Evolutionary conservation across 2,888 invertebrate genomes (phyloP).

Genomic region (Amphipyra tragopoginis): DNA sequence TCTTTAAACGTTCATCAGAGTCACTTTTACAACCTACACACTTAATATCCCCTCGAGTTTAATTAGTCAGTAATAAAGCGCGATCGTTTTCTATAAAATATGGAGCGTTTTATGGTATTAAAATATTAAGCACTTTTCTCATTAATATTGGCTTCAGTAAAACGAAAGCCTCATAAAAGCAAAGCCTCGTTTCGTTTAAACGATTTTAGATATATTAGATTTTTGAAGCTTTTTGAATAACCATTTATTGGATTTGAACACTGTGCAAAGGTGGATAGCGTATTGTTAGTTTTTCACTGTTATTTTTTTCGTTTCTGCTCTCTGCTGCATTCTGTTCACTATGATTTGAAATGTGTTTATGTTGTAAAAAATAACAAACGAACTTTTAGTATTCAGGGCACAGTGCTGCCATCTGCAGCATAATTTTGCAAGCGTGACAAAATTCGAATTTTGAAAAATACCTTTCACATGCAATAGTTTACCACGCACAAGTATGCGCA

Average conservation of each 20-base stretch:
- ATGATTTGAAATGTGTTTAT: conserved; percentile 33
- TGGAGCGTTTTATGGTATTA: conserved; percentile 51
- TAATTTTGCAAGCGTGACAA: conserved; percentile 10
- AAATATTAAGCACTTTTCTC: conserved; percentile 61
- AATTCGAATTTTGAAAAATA: background rate
- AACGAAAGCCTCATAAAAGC: conserved; percentile 42
- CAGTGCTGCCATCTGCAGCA: conserved; percentile 23
- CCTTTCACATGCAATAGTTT: conserved; percentile 6
- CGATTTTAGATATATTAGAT: conserved; percentile 28
- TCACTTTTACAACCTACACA: conserved; percentile 39
- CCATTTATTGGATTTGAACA: conserved; percentile 33
- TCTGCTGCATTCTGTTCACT: conserved; percentile 14
- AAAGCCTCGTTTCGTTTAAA: conserved; percentile 21
- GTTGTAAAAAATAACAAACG: conserved; percentile 13
- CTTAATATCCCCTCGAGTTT: conserved; percentile 59
- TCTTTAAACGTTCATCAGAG: conserved; percentile 35
- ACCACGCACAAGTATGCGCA: conserved; percentile 14
- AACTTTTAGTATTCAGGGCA: conserved; percentile 11
- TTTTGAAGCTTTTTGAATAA: conserved; percentile 28
- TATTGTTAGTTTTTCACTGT: conserved; percentile 37
- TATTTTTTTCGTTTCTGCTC: conserved; percentile 8
- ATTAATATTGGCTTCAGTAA: conserved; percentile 55
- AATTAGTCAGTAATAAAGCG: conserved; percentile 65
- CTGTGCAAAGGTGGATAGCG: conserved; percentile 42
- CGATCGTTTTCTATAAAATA: conserved; percentile 56